phyloP scores from a whole-genome alignment of 2,113 vertebrate genomes.

The Anoura caudifer region DNA sequence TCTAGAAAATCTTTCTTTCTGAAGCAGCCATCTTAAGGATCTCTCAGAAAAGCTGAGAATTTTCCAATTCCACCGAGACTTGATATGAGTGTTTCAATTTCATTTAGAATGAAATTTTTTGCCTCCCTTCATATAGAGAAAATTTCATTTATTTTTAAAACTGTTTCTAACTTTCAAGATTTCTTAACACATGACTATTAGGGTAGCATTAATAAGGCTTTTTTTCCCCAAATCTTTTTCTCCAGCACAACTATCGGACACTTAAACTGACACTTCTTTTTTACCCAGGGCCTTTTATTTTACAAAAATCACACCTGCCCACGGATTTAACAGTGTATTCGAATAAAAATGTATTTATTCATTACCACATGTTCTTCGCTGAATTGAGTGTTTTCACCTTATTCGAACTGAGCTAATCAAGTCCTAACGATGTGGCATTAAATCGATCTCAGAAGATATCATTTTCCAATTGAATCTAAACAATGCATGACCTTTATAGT shows the following conservation, averaged over 20 bases:
- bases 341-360: conserved; percentile 60
- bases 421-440: conserved; percentile 55
- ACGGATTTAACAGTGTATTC: conserved; percentile 50
- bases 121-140: neutral
- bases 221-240: neutral
- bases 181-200: neutral
- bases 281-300: conserved; percentile 41
- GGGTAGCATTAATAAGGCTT: neutral
- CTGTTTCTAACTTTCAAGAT: conserved; percentile 30
- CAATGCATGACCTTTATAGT: conserved; percentile 53
- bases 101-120: conserved; percentile 30
- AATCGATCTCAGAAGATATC: conserved; percentile 56
- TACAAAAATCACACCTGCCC: conserved; percentile 40
- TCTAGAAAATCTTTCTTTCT: conserved; percentile 18
- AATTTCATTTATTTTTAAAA: conserved; percentile 42
- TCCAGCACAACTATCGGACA: neutral
- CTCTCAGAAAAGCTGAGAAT: conserved; percentile 35
- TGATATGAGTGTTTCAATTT: conserved; percentile 33
- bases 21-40: conserved; percentile 21
- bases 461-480: conserved; percentile 68
- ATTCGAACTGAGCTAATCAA: conserved; percentile 58
- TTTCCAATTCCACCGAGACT: conserved; percentile 25
- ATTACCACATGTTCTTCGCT: conserved; percentile 39
- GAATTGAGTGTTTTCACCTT: conserved; percentile 51
- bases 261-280: conserved; percentile 6